Percentiles rank a stretch among this genome's conserved stretches.
phyloP scores from a whole-genome alignment of 2,113 vertebrate genomes.

The Bos taurus region ARS-UCD2.0 NC_037335.1:37826501-37827000 shows the following conservation, averaged over 20 bases:
- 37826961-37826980: background rate
- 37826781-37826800: background rate
- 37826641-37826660: background rate
- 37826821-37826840: background rate
- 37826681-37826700: background rate
- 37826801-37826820: background rate
- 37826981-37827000: background rate
- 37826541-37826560: background rate
- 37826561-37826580: background rate
- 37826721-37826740: background rate
- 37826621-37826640: background rate
- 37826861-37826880: background rate
- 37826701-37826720: background rate
- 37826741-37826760: background rate
- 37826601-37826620: background rate
- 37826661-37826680: background rate
- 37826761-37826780: background rate
- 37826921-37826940: background rate
- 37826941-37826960: background rate
- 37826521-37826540: background rate
- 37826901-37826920: background rate
- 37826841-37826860: background rate
- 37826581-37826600: background rate
- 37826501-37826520: background rate
- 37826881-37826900: background rate